Percentiles rank a stretch among this genome's conserved stretches.
Evolutionary conservation across 2,888 invertebrate species (phyloP).

Genomic region (Pasiphila rectangulata): DNA sequence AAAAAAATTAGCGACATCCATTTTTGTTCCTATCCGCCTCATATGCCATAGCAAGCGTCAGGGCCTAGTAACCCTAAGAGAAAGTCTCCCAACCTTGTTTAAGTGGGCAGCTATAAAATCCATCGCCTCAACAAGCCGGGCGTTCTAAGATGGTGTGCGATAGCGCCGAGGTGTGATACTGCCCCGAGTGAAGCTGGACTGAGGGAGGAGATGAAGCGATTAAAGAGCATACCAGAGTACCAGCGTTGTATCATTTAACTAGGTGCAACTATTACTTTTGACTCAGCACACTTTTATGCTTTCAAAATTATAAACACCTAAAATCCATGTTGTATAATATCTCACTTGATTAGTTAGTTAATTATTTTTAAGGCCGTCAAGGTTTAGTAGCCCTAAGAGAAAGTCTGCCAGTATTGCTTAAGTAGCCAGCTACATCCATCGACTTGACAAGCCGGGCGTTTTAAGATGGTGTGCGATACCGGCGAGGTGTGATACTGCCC

Average conservation of each 20-base stretch:
- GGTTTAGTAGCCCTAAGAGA: not conserved
- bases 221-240: too few relatives aligned
- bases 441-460: conserved; percentile 18
- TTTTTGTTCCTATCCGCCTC: too few relatives aligned
- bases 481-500: conserved; percentile 55
- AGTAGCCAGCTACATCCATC: conserved; percentile 12
- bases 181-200: conserved; percentile 32
- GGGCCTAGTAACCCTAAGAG: not conserved
- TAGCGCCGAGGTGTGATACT: conserved; percentile 50
- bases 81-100: not conserved
- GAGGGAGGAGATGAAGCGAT: conserved; percentile 16
- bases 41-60: too few relatives aligned
- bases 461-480: conserved; percentile 34
- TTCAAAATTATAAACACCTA: too few relatives aligned
- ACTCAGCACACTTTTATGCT: too few relatives aligned
- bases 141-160: conserved; percentile 33
- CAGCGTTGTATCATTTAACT: not conserved
- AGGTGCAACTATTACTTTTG: too few relatives aligned
- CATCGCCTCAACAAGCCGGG: conserved; percentile 16
- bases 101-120: conserved; percentile 14
- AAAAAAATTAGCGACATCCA: too few relatives aligned
- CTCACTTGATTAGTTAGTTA: too few relatives aligned
- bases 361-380: too few relatives aligned
- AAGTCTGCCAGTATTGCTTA: not conserved
- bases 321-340: too few relatives aligned